These are phyloP conservation scores for Chironomus striatipennis DNA, from an alignment of 1,140 invertebrate species.

Conservation along the genomic window DNA sequence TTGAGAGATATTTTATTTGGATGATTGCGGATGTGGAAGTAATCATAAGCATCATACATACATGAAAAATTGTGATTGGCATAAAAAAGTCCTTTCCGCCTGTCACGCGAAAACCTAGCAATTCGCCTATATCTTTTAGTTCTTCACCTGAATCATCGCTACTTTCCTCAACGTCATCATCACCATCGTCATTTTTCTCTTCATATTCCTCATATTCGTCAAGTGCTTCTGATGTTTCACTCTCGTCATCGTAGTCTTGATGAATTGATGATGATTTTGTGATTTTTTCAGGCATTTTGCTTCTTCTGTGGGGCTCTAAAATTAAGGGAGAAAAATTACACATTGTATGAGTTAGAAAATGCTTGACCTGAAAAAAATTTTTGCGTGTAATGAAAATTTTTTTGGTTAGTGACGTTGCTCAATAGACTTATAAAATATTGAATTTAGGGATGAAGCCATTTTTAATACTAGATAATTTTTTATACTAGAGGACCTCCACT, in stretches of 20 bases:
- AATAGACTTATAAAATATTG: too few species aligned
- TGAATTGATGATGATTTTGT: background rate
- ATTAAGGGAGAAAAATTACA: background rate
- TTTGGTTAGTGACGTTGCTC: too few species aligned
- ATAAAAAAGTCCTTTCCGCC: constrained; percentile 73
- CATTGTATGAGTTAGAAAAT: too few species aligned
- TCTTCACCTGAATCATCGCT: background rate
- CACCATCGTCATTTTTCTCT: background rate
- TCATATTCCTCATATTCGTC: too few species aligned
- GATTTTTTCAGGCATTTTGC: constrained; percentile 15
- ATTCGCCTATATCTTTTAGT: constrained; percentile 6
- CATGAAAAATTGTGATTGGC: constrained; percentile 70
- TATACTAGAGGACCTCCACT: too few species aligned
- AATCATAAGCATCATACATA: constrained; percentile 42
- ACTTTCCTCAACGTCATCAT: background rate
- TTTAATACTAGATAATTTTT: too few species aligned
- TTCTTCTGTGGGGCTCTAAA: background rate
- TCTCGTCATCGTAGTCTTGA: background rate
- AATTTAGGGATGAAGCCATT: too few species aligned
- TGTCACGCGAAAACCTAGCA: constrained; percentile 68
- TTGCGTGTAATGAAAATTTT: too few species aligned
- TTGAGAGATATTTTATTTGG: background rate
- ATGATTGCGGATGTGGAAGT: constrained; percentile 11
- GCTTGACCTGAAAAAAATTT: too few species aligned
- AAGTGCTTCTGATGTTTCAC: background rate